Percentiles rank a stretch among this genome's conserved stretches.
Evolutionary conservation across 2,888 invertebrate species (phyloP).

Genomic region (Reticulitermes lucifugus): DNA sequence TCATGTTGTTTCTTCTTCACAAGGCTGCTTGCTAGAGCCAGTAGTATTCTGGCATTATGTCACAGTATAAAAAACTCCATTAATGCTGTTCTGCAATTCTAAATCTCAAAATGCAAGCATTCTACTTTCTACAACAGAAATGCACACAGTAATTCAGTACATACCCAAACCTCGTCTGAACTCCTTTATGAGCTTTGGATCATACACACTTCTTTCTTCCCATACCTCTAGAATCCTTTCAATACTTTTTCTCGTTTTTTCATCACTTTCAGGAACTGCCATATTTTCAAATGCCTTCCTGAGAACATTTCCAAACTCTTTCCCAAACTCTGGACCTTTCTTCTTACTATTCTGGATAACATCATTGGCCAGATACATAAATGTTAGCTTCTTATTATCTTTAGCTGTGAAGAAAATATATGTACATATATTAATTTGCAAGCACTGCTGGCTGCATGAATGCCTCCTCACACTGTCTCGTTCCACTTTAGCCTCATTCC

Average conservation of each 20-base stretch:
- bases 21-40: too few species aligned
- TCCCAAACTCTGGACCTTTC: slow-evolving; percentile 95
- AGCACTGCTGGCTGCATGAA: not conserved
- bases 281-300: slow-evolving; percentile 88
- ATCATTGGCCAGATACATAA: slow-evolving; percentile 99
- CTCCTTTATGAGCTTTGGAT: slow-evolving; percentile 81
- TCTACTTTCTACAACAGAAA: not conserved
- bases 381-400: slow-evolving; percentile 87
- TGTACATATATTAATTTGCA: not conserved
- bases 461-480: not conserved
- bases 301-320: slow-evolving; percentile 85
- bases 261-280: slow-evolving; percentile 75
- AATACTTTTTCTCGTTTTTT: slow-evolving; percentile 85
- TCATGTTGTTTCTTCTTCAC: too few species aligned
- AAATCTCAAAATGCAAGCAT: not conserved
- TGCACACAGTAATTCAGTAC: slow-evolving; percentile 46
- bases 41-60: too few species aligned
- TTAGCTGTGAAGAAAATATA: slow-evolving; percentile 73
- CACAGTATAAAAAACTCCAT: too few species aligned
- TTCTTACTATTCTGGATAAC: slow-evolving; percentile 99
- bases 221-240: slow-evolving; percentile 89
- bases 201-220: slow-evolving; percentile 93
- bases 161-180: slow-evolving; percentile 75
- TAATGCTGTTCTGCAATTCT: too few species aligned
- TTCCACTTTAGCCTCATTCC: not conserved